Base-by-base conservation (phyloP, 2,113 vertebrate genomes). In the Pseudolaguvia tuberculata region DNA sequence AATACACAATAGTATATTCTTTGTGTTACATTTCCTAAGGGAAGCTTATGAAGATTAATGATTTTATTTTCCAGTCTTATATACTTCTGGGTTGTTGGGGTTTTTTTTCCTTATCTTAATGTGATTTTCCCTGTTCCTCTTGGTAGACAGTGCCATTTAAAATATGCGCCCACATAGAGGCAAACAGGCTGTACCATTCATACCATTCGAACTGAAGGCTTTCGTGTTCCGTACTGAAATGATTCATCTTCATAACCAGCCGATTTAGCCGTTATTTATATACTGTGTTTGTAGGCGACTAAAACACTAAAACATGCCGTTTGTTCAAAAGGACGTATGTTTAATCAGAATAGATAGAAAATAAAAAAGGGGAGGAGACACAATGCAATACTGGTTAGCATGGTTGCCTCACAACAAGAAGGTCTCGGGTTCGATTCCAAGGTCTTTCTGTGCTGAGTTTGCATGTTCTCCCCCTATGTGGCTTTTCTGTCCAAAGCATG, bases 21-120 rank as follows among this genome's bases (percentile, higher is more conserved):
- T 79, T 76, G 76, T 80, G 70, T 73, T 72, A 82, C 76, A 83
- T 84, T 85, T 84, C 84, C 81, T 85, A 45, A 42, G 83, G 76
- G 76, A 79, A 72, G 70, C 62, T 82, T 69, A 80, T 79, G 78
- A 83, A 85, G 84, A 83, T 79, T 77, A 83, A 84, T 85, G 81
- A 62, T 80, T 83, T 74, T 81, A 79, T 84, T 82, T 82, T 78
- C 81, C 71, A 67, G 66, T 55, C 77, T 81, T 65, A 81, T 81
- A 82, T 55, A 78, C 68, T 74, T 66, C 74, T 69, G 79, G 2
- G 35, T 14, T 27, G 25, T 51, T 67, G 23, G n/a, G n/a, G 10
- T 35, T 55, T 55, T 77, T 82, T 76, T 73, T 69, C 52, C 57
- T 20, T 52, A 65, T 27, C 59, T 81, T 81, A 79, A 82, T 82